Conservation (phyloP, 2,888 invertebrate species). For the Phengaris alcon region DNA sequence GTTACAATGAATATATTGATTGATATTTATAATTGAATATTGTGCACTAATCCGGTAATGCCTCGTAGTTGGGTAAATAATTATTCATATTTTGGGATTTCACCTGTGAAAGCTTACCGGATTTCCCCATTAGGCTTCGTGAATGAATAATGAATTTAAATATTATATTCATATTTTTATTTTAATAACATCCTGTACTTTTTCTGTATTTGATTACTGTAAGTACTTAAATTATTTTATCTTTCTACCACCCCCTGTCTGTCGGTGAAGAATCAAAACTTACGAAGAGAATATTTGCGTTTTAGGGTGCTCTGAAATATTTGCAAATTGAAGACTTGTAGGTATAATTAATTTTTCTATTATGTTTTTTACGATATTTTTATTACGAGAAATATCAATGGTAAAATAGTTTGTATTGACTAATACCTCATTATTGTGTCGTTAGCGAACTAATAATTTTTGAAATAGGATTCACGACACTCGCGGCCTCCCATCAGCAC, state of each 20-base stretch:
- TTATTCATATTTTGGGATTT: slow-evolving; percentile 41
- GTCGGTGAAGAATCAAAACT: not conserved
- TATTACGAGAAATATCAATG: too few relatives aligned
- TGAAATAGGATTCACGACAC: too few relatives aligned
- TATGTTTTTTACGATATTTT: too few relatives aligned
- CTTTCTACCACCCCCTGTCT: not conserved
- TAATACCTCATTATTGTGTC: too few relatives aligned
- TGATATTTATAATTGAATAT: slow-evolving; percentile 10
- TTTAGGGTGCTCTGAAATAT: too few relatives aligned
- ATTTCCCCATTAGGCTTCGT: slow-evolving; percentile 46
- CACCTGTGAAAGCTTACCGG: slow-evolving; percentile 41
- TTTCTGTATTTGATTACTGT: too few relatives aligned
- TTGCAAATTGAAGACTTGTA: too few relatives aligned
- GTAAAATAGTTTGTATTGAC: too few relatives aligned
- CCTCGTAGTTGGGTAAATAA: slow-evolving; percentile 33
- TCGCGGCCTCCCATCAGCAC: too few relatives aligned
- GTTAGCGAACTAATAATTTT: too few relatives aligned
- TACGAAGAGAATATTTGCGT: not conserved
- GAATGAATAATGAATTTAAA: slow-evolving; percentile 46
- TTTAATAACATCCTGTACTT: not conserved
- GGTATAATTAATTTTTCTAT: too few relatives aligned
- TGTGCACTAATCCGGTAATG: slow-evolving; percentile 21
- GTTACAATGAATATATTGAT: not conserved
- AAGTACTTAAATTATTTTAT: not conserved
- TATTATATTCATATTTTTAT: slow-evolving; percentile 32